A percentile compares a stretch with the other conserved stretches of the same genome.
These are phyloP conservation scores for Drosophila dunni DNA, from an alignment of 1,140 invertebrate species.

Conservation along the genomic window DNA sequence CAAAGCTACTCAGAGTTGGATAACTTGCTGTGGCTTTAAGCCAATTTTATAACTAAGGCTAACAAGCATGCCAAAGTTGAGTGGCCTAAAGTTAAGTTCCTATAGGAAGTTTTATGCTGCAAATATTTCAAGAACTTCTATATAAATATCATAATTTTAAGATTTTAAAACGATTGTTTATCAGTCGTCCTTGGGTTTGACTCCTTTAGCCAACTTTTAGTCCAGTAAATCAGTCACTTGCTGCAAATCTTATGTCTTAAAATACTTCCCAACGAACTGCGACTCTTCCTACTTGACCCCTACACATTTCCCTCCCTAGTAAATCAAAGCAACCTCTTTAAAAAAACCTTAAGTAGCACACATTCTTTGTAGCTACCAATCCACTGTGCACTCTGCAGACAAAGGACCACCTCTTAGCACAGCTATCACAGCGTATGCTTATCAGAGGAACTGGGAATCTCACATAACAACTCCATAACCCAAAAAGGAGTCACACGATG, in stretches of 20 bases:
- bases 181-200: too few relatives aligned
- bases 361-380: neutral
- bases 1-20: constrained; percentile 4
- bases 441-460: constrained; percentile 38
- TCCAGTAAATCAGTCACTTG: too few relatives aligned
- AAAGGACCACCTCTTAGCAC: constrained; percentile 47
- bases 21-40: neutral
- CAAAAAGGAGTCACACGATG: constrained; percentile 43
- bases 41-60: neutral
- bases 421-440: constrained; percentile 53
- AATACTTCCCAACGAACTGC: neutral
- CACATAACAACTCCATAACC: constrained; percentile 53
- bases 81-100: too few relatives aligned
- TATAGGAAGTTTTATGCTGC: too few relatives aligned
- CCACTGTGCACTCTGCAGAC: constrained; percentile 5
- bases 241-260: neutral
- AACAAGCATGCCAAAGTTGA: neutral
- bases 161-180: too few relatives aligned
- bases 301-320: too few relatives aligned
- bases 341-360: constrained; percentile 7
- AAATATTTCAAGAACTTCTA: too few relatives aligned
- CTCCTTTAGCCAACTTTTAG: neutral
- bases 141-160: too few relatives aligned
- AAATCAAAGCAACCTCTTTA: constrained; percentile 5
- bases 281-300: neutral